A percentile compares a stretch with the other conserved stretches of the same genome.
Conservation (phyloP, 2,113 vertebrate species). For the Chloropsis hardwickii region DNA sequence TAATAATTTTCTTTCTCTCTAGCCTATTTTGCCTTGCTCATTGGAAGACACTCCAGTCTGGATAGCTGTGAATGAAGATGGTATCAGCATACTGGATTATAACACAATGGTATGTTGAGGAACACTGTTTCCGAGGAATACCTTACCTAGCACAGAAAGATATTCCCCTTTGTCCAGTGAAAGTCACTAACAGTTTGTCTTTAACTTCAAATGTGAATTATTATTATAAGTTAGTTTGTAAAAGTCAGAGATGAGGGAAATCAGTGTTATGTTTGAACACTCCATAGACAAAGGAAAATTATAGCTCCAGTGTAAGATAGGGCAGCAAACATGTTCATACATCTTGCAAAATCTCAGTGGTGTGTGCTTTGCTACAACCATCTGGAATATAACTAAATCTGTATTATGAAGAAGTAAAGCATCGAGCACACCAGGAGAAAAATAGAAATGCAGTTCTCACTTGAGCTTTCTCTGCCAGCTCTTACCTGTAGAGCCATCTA, state of each 20-base stretch:
- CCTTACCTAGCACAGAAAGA: neutral
- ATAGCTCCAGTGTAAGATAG: neutral
- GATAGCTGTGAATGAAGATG: slow-evolving; percentile 89
- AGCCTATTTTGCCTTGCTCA: slow-evolving; percentile 79
- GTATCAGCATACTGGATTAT: slow-evolving; percentile 82
- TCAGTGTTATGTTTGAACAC: neutral
- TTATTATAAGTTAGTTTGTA: slow-evolving; percentile 12
- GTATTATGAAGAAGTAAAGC: neutral
- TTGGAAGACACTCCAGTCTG: slow-evolving; percentile 79
- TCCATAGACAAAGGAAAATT: slow-evolving; percentile 4
- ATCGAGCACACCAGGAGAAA: neutral
- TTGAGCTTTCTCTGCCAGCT: neutral
- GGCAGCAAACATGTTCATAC: neutral
- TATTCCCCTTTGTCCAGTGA: neutral
- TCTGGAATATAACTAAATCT: neutral
- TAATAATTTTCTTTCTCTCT: slow-evolving; percentile 6
- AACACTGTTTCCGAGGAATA: neutral
- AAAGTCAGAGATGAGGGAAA: neutral
- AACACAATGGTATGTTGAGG: slow-evolving; percentile 79
- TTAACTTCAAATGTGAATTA: neutral
- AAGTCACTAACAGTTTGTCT: slow-evolving; percentile 1
- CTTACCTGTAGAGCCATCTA: neutral
- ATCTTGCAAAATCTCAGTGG: neutral
- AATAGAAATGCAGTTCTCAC: neutral
- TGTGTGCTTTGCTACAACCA: neutral